phyloP scores from a whole-genome alignment of 2,113 vertebrate species.

The Zapus hudsonius region DNA sequence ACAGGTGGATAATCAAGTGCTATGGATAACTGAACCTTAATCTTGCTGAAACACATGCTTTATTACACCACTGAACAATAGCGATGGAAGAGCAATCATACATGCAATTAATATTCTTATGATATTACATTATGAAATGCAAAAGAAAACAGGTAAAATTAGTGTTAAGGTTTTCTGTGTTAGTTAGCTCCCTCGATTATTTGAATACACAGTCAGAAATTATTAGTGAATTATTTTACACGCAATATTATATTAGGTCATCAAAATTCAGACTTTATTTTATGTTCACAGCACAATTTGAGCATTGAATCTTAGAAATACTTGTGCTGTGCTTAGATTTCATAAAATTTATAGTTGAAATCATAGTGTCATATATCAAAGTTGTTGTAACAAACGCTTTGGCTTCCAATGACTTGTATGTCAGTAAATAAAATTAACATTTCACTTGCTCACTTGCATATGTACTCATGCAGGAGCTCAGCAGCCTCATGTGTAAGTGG shows the following conservation, averaged over 20 bases:
- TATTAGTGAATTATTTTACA: neutral
- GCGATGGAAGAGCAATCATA: neutral
- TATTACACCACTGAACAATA: neutral
- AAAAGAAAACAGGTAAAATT: neutral
- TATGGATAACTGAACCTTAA: too few relatives aligned
- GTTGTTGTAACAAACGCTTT: neutral
- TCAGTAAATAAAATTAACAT: neutral
- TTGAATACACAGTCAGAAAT: constrained; percentile 2
- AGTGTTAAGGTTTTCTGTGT: neutral
- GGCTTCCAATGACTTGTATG: neutral
- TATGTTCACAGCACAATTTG: neutral
- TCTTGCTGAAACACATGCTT: neutral
- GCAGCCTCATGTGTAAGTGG: neutral
- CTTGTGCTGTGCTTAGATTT: neutral
- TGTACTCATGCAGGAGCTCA: neutral
- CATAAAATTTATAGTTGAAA: neutral
- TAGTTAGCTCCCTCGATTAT: neutral
- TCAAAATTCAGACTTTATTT: neutral
- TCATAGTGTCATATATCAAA: neutral
- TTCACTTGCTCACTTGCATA: neutral
- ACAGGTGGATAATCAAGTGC: too few relatives aligned
- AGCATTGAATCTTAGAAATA: neutral
- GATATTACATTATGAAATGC: neutral
- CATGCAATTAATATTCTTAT: neutral
- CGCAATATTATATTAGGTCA: neutral